A percentile compares a stretch with the other conserved stretches of the same genome.
Conservation (phyloP, 2,888 invertebrate species). For the Polydrusus pterygomalis region DNA sequence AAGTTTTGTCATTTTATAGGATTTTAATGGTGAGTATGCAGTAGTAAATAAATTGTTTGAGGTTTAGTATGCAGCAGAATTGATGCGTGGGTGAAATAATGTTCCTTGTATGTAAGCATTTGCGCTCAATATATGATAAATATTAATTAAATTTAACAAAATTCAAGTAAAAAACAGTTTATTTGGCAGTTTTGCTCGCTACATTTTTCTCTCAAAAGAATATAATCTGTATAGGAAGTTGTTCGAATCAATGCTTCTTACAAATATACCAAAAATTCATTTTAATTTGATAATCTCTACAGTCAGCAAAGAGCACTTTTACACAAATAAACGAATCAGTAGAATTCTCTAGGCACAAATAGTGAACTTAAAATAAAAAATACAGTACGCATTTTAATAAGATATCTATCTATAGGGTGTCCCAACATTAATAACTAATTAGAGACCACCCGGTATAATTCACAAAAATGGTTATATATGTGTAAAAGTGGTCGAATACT, state of each 20-base stretch:
- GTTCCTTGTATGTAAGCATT: too few species aligned
- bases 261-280: constrained; percentile 4
- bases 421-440: too few species aligned
- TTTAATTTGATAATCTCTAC: neutral
- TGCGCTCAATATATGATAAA: too few species aligned
- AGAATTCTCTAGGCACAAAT: neutral
- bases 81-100: too few species aligned
- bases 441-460: too few species aligned
- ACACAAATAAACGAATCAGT: constrained; percentile 3
- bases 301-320: neutral
- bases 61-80: too few species aligned
- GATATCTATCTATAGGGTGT: too few species aligned
- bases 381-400: neutral
- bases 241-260: neutral
- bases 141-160: neutral
- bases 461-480: neutral
- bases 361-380: too few species aligned
- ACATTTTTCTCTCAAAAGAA: constrained; percentile 1
- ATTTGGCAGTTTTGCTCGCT: constrained; percentile 28
- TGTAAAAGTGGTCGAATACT: constrained; percentile 4
- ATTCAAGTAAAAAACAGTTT: constrained; percentile 18
- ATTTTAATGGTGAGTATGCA: too few species aligned
- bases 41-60: too few species aligned
- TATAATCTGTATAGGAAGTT: neutral
- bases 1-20: too few species aligned